Base-by-base conservation (phyloP, 2,113 vertebrate genomes). In the Vulpes lagopus region DNA sequence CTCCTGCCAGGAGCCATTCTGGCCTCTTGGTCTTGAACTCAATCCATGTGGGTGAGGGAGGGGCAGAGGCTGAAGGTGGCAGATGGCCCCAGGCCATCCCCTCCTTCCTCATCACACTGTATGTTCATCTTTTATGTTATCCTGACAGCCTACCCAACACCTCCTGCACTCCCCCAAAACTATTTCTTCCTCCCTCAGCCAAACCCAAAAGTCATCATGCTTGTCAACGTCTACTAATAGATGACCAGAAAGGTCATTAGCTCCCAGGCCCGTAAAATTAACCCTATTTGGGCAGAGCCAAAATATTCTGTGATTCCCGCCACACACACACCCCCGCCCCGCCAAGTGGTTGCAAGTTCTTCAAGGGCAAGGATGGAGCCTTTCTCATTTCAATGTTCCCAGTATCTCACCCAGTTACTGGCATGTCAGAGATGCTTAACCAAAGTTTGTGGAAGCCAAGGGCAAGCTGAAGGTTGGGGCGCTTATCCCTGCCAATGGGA, bases 371-470 rank as follows among this genome's bases (percentile, higher is more conserved):
- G 43, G 15, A 64, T 49, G 11, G 43, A 27, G 35, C 57, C 84
- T 59, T 19, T n/a, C 7, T 20, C 5, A 23, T 49, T 71, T 19
- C 10, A n/a, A 49, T 35, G 76, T 67, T 57, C 74, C 64, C 35
- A 25, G 23, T 3, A 3, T 43, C 53, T 8, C 3, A 20, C 32
- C 30, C 11, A 32, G 32, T n/a, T 53, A n/a, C 79, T 30, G 15
- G 35, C 27, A 65, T 0, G 6, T 38, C 25, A 1, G 3, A 57
- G 78, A 35, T 0, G 0, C n/a, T 73, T 76, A 8, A 6, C 2
- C 0, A 23, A 55, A 60, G 69, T 83, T 3, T 43, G 53, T 7
- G 30, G 23, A 62, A 55, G 57, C 60, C 6, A 73, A 73, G 53
- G 19, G 73, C 35, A 16, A 19, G 17, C 12, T 53, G 30, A 78